These are phyloP conservation scores for Alcis repandata DNA, from an alignment of 2,888 invertebrate species.

Conservation along the genomic window DNA sequence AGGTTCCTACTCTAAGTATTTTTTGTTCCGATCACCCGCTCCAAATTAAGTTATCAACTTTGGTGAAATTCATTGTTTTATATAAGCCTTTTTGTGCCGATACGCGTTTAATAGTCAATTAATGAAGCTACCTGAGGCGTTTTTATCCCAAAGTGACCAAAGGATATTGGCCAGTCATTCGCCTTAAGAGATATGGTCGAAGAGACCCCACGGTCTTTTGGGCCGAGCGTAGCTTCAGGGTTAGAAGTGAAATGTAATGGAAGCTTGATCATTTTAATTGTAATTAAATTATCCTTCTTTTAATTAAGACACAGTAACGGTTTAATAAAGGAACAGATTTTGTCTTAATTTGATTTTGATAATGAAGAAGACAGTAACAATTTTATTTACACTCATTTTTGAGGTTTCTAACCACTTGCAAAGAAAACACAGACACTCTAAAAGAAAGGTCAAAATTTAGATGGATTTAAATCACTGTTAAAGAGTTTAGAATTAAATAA, in stretches of 20 bases:
- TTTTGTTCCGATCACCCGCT: constrained; percentile 55
- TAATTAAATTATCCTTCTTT: constrained; percentile 13
- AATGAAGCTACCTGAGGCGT: constrained; percentile 82
- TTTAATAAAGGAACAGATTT: background rate
- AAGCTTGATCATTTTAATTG: constrained; percentile 51
- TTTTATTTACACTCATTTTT: no score
- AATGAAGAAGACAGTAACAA: background rate
- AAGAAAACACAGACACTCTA: no score
- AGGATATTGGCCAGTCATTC: constrained; percentile 66
- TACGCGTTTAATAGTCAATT: constrained; percentile 85
- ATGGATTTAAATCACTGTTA: no score
- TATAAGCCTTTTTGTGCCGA: constrained; percentile 79
- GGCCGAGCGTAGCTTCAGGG: constrained; percentile 49
- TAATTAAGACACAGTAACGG: background rate
- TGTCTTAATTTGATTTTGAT: background rate
- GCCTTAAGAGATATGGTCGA: constrained; percentile 53
- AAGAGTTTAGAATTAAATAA: no score
- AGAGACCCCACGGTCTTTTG: constrained; percentile 47
- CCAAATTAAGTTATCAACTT: constrained; percentile 86
- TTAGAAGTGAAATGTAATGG: constrained; percentile 53
- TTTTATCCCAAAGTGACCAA: constrained; percentile 70
- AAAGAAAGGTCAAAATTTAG: no score
- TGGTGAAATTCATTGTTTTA: constrained; percentile 85
- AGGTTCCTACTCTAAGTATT: constrained; percentile 51
- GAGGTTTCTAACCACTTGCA: no score